Conservation (phyloP, 2,888 invertebrate genomes). For the Eupithecia abbreviata region DNA sequence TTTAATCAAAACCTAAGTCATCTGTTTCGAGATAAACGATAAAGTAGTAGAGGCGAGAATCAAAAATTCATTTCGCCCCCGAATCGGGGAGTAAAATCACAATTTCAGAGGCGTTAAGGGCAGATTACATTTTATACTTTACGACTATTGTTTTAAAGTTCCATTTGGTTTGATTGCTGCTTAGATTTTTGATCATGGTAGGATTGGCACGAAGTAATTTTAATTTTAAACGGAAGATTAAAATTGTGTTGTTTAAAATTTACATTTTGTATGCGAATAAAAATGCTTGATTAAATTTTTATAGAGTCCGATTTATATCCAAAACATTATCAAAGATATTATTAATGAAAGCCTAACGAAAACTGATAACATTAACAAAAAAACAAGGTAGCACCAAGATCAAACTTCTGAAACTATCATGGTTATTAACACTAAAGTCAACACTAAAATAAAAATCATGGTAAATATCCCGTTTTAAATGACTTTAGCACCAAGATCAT, state of each 20-base stretch:
- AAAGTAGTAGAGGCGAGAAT: slow-evolving; percentile 54
- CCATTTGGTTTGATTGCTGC: slow-evolving; percentile 47
- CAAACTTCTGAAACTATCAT: no score
- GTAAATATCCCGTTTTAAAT: no score
- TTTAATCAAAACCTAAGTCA: slow-evolving; percentile 44
- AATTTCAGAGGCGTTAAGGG: slow-evolving; percentile 52
- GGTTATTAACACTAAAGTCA: no score
- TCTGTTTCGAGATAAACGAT: slow-evolving; percentile 54
- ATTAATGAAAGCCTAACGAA: no score
- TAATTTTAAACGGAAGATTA: slow-evolving; percentile 14
- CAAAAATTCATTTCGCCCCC: slow-evolving; percentile 61
- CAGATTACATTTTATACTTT: slow-evolving; percentile 63
- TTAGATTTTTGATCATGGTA: slow-evolving; percentile 29
- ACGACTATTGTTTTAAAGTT: slow-evolving; percentile 58
- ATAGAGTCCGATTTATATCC: no score
- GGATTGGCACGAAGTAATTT: slow-evolving; percentile 32
- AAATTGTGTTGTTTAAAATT: background rate
- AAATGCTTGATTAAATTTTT: no score
- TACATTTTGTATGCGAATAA: background rate
- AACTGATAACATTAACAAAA: no score
- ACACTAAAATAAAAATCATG: no score
- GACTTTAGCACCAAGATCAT: no score
- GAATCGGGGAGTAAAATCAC: slow-evolving; percentile 47
- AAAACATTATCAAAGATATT: no score
- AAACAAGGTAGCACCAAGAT: no score